Evolutionary conservation across 2,888 invertebrate genomes (phyloP).

Genomic region (Drosophila neutralis): DNA sequence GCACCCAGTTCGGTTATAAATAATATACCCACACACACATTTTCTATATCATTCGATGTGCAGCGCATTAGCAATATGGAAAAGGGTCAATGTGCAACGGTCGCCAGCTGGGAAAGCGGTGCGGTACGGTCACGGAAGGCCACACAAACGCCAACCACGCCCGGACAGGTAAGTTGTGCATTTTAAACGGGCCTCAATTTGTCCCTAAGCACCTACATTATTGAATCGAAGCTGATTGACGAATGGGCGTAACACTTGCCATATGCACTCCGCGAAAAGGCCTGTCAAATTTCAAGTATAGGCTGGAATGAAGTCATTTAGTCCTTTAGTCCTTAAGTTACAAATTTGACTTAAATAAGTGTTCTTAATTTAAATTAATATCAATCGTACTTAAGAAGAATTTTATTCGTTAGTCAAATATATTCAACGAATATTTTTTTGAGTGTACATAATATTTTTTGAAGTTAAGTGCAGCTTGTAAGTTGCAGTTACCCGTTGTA

Average conservation of each 20-base stretch:
- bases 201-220: constrained; percentile 7
- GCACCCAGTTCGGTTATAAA: constrained; percentile 48
- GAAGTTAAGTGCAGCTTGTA: neutral
- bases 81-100: constrained; percentile 88
- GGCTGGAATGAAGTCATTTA: neutral
- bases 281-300: neutral
- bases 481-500: neutral
- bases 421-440: neutral
- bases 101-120: constrained; percentile 88
- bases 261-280: neutral
- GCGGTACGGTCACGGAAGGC: constrained; percentile 88
- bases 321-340: too few relatives aligned
- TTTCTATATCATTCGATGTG: constrained; percentile 41
- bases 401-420: neutral
- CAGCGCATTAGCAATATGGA: constrained; percentile 88
- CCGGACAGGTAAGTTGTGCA: constrained; percentile 82
- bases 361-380: neutral
- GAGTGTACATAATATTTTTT: neutral
- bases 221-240: constrained; percentile 30
- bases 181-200: neutral
- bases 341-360: neutral
- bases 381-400: neutral
- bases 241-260: neutral
- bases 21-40: constrained; percentile 46
- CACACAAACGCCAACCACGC: constrained; percentile 85